Percentiles rank a stretch among this genome's conserved stretches.
Evolutionary conservation across 30 jellyfish, hydroid and myxozoan species (phyloP).

Genomic region (Hydractinia symbiolongicarpus): DNA sequence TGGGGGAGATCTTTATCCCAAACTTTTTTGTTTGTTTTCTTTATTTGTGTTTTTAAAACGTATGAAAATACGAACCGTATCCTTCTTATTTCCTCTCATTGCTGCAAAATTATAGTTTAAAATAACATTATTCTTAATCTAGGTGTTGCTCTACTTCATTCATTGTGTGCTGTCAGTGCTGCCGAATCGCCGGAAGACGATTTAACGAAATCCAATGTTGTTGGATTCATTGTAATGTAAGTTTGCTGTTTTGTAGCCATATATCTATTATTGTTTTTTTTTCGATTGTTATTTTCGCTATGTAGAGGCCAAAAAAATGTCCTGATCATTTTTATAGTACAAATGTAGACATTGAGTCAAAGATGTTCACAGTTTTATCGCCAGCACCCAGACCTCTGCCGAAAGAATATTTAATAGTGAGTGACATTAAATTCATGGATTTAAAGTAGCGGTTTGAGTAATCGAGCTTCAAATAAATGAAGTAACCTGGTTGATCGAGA

Average conservation of each 20-base stretch:
- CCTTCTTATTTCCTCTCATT: not conserved
- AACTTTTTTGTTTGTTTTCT: not conserved
- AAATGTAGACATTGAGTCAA: constrained; percentile 72
- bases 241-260: constrained; percentile 4
- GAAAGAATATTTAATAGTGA: constrained; percentile 54
- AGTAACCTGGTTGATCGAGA: no score
- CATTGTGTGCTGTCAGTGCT: constrained; percentile 92
- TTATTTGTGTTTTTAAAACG: not conserved
- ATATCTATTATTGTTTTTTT: no score
- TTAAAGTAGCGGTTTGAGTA: constrained; percentile 41
- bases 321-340: constrained; percentile 47
- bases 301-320: not conserved
- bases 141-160: constrained; percentile 79
- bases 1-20: not conserved
- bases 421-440: constrained; percentile 86
- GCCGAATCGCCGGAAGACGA: constrained; percentile 67
- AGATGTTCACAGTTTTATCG: constrained; percentile 72
- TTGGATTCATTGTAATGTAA: constrained; percentile 88
- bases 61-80: not conserved
- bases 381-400: constrained; percentile 99
- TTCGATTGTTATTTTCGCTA: no score
- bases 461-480: not conserved
- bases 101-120: not conserved
- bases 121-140: not conserved
- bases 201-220: constrained; percentile 64